These are phyloP conservation scores for Psix sp. DNA, from an alignment of 1,140 invertebrate species.

Conservation along the genomic window DNA sequence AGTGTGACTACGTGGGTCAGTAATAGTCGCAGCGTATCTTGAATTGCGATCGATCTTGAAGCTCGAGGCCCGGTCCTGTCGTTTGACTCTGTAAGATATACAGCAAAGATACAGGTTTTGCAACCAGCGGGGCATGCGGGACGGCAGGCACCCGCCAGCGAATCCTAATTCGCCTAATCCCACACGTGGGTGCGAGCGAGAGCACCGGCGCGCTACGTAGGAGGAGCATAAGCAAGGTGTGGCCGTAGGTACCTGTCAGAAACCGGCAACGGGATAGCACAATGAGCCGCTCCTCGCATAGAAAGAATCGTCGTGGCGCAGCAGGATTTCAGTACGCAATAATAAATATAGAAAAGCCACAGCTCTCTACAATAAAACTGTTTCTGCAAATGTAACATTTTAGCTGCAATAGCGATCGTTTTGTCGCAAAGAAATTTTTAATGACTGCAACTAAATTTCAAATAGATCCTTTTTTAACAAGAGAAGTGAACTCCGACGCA, in stretches of 20 bases:
- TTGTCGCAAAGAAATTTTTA: too few relatives aligned
- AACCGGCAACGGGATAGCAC: conserved; percentile 62
- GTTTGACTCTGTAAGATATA: conserved; percentile 60
- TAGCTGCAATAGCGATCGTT: too few relatives aligned
- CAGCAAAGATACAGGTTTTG: conserved; percentile 62
- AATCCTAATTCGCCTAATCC: conserved; percentile 66
- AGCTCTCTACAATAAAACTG: too few relatives aligned
- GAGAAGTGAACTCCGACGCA: too few relatives aligned
- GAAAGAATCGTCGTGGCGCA: conserved; percentile 65
- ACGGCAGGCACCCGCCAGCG: conserved; percentile 27
- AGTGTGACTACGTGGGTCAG: conserved; percentile 35
- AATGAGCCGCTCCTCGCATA: conserved; percentile 61
- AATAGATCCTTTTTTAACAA: too few relatives aligned
- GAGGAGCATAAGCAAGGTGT: conserved; percentile 62
- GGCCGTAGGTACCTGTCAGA: conserved; percentile 67
- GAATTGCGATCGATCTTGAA: conserved; percentile 58
- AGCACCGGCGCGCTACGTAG: conserved; percentile 38
- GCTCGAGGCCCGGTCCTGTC: conserved; percentile 50
- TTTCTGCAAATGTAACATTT: too few relatives aligned
- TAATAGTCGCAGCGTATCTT: conserved; percentile 48
- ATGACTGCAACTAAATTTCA: too few relatives aligned
- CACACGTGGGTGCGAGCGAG: conserved; percentile 44
- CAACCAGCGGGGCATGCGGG: conserved; percentile 38
- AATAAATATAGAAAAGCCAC: too few relatives aligned
- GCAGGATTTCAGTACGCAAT: conserved; percentile 60